Evolutionary conservation across 2,797 vertebrate species (phyloP).

Genomic region (Tokudaia muenninki): DNA sequence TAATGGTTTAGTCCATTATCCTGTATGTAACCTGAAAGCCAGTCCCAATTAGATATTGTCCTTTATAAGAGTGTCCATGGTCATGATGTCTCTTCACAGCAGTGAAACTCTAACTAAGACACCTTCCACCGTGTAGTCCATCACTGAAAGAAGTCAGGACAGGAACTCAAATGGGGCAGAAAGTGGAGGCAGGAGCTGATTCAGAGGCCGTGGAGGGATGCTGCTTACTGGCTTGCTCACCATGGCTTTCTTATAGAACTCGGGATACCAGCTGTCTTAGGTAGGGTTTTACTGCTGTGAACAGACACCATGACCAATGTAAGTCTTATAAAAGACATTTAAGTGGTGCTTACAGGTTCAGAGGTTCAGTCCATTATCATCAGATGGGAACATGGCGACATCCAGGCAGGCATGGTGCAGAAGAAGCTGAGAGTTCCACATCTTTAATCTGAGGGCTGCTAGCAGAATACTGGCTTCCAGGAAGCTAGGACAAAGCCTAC

Average conservation of each 20-base stretch:
- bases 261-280: too few species aligned
- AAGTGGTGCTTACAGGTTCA: too few species aligned
- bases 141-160: neutral
- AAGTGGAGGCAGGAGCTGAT: neutral
- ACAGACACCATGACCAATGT: too few species aligned
- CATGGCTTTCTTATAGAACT: neutral
- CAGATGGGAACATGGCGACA: too few species aligned
- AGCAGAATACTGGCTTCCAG: too few species aligned
- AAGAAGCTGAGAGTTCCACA: too few species aligned
- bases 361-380: too few species aligned
- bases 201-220: neutral
- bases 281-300: too few species aligned
- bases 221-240: neutral
- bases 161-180: neutral
- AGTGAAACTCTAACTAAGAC: neutral
- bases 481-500: too few species aligned
- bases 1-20: neutral
- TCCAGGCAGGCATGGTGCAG: too few species aligned
- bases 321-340: too few species aligned
- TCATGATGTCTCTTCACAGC: neutral
- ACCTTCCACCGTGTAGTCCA: neutral
- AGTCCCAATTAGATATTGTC: neutral
- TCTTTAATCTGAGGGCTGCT: too few species aligned
- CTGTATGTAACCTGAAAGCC: neutral
- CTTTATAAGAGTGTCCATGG: neutral